Conservation (phyloP, 2,797 vertebrate species). For the Pelobates cultripes region DNA sequence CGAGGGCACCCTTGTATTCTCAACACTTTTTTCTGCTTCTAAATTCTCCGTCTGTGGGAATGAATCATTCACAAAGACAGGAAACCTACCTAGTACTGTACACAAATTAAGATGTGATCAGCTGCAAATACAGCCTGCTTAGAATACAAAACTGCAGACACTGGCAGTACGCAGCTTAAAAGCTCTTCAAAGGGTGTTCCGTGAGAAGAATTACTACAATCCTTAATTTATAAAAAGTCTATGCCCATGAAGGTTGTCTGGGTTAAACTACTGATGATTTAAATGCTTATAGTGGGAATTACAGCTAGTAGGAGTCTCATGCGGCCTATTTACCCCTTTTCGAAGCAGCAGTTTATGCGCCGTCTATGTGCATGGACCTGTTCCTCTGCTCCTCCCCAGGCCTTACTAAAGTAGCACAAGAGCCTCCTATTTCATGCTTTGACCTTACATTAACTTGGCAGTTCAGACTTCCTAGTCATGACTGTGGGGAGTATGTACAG, state of each 20-base stretch:
- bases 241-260: too few relatives aligned
- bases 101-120: slow-evolving; percentile 69
- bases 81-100: not conserved
- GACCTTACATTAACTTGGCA: not conserved
- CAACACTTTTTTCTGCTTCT: slow-evolving; percentile 56
- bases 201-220: not conserved
- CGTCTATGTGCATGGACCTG: too few relatives aligned
- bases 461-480: not conserved
- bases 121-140: slow-evolving; percentile 63
- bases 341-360: too few relatives aligned
- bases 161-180: not conserved
- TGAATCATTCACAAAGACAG: not conserved
- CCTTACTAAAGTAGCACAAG: not conserved
- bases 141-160: slow-evolving; percentile 58
- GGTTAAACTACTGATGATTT: too few relatives aligned
- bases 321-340: too few relatives aligned
- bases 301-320: too few relatives aligned
- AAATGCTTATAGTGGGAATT: too few relatives aligned
- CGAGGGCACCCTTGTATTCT: slow-evolving; percentile 62
- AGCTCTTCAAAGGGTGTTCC: not conserved
- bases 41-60: slow-evolving; percentile 59
- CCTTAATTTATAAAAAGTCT: not conserved
- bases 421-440: not conserved
- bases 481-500: not conserved
- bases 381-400: too few relatives aligned